phyloP scores from a whole-genome alignment of 64 coral and sea anemone species.

The Catalaphyllia jardinei region DNA sequence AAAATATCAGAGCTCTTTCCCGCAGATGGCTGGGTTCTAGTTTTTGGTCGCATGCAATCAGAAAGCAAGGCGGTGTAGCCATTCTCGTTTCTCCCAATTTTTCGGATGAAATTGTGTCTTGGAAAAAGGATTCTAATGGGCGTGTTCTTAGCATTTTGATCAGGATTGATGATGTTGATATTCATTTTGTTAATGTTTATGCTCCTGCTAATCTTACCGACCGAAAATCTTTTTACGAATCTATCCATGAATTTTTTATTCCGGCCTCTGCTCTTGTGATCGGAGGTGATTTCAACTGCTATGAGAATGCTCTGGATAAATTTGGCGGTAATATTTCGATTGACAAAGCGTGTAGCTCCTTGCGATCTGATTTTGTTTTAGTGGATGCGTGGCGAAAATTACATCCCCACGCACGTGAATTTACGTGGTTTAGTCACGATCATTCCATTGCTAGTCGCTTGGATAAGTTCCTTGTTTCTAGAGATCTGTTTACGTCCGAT shows the following conservation, averaged over 20 bases:
- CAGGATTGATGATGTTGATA: not conserved
- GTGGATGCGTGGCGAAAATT: not conserved
- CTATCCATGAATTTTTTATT: not conserved
- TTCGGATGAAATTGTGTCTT: not conserved
- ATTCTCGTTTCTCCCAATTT: not conserved
- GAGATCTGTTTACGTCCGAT: not conserved
- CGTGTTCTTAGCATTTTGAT: not conserved
- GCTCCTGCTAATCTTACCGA: not conserved
- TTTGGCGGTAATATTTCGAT: not conserved
- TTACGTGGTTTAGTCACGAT: constrained; percentile 28
- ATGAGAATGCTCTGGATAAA: constrained; percentile 13
- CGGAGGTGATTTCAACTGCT: constrained; percentile 55
- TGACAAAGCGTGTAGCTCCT: not conserved
- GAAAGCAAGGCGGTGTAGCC: not conserved
- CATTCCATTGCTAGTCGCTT: not conserved
- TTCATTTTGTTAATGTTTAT: too few species aligned
- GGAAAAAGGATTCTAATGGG: not conserved
- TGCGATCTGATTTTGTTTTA: not conserved
- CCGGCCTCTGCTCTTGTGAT: not conserved
- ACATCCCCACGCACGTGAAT: not conserved
- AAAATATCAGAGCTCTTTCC: not conserved
- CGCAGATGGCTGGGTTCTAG: not conserved
- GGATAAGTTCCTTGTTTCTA: constrained; percentile 37
- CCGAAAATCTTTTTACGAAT: not conserved
- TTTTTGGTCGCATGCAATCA: not conserved